phyloP scores from a whole-genome alignment of 2,797 vertebrate species.

The Schizothorax lantsangensis region DNA sequence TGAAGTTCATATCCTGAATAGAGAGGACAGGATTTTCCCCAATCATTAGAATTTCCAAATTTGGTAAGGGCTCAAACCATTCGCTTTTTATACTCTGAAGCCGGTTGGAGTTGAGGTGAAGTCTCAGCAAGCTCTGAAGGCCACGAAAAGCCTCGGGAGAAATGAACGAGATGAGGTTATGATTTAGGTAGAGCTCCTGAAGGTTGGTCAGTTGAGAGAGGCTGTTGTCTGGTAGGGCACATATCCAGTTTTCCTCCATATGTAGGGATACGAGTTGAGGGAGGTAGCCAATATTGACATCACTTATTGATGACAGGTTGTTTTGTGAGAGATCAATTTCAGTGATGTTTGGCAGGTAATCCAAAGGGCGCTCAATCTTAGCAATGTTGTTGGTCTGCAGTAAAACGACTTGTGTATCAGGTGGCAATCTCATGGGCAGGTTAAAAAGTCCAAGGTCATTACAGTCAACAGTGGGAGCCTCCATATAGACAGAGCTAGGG shows the following conservation, averaged over 20 bases:
- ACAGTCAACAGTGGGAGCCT: slow-evolving; percentile 95
- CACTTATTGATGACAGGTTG: slow-evolving; percentile 89
- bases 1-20: slow-evolving; percentile 94
- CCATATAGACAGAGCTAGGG: slow-evolving; percentile 93
- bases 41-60: slow-evolving; percentile 97
- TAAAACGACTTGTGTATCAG: slow-evolving; percentile 91
- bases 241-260: slow-evolving; percentile 95
- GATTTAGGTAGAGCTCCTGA: slow-evolving; percentile 98
- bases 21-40: slow-evolving; percentile 94
- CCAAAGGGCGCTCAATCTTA: slow-evolving; percentile 85
- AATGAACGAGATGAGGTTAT: slow-evolving; percentile 92
- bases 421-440: slow-evolving; percentile 86
- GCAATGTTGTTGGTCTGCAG: slow-evolving; percentile 96
- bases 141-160: slow-evolving; percentile 89
- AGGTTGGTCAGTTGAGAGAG: slow-evolving; percentile 88
- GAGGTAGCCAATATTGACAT: slow-evolving; percentile 86
- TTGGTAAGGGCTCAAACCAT: slow-evolving; percentile 93
- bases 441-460: slow-evolving; percentile 92
- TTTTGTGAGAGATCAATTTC: slow-evolving; percentile 98
- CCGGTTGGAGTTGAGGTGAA: slow-evolving; percentile 97
- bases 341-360: slow-evolving; percentile 93
- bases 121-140: slow-evolving; percentile 88
- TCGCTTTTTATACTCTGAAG: slow-evolving; percentile 87
- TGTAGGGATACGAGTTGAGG: slow-evolving; percentile 91
- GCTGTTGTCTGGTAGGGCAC: slow-evolving; percentile 86